Evolutionary conservation across 2,888 invertebrate genomes (phyloP), one percentile per base, ranked within the genome.

Genomic region (Gnatocerus cornutus): DNA sequence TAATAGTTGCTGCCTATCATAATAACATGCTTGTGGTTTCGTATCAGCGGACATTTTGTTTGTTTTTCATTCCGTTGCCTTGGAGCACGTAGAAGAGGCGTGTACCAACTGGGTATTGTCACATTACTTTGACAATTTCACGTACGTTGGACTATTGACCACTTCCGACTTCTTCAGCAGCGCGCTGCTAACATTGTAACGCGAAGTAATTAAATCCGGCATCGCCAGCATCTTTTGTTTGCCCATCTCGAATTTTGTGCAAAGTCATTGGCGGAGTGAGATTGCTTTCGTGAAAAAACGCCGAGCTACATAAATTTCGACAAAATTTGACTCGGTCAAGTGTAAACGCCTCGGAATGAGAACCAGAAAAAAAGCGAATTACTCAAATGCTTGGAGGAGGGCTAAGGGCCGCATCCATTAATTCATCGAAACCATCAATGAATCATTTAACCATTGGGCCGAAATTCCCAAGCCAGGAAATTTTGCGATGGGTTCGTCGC

Each of bases 101-200:
- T 73, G 73, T 61, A 61, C 61, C 61, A 61, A 61, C 61, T 61
- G 39, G 29, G 61, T 68, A 73, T 69, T 73, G 73, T 73, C 73
- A 41, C 68, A 73, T 73, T 73, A 71, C 63, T 71, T 68, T 69
- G 63, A 65, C 69, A 71, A 70, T 68, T 61, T 73, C 73, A 69
- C 67, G 67, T 69, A 63, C 73, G 64, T 69, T 64, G 33, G 1
- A n/a, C 12, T 6, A 6, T 41, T 41, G 41, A 13, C 27, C 9
- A 61, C 48, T 13, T 29, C 14, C 48, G 13, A 61, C 61, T 48
- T 46, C 61, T 30, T 46, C 48, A 12, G 9, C 21, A 27, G 50
- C 45, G 10, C n/a, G 13, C 2, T 10, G 30, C 14, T 43, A 12
- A 59, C 10, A 46, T 59, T 29, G 46, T 46, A 46, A 7, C 16